phyloP scores from a whole-genome alignment of 2,113 vertebrate species.

The Aramus guarauna region DNA sequence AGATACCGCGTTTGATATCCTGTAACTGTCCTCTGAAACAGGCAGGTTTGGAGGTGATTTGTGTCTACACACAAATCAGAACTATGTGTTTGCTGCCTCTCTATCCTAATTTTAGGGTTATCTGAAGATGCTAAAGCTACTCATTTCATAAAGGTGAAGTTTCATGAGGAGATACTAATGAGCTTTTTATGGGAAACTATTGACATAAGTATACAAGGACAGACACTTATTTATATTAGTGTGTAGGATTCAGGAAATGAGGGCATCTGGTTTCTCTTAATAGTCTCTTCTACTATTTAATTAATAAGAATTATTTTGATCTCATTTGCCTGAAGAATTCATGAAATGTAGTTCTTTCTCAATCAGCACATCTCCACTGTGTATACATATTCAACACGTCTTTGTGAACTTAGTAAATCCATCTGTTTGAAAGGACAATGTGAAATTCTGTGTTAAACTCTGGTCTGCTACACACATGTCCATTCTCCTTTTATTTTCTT shows the following conservation, averaged over 20 bases:
- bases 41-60: not conserved
- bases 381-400: not conserved
- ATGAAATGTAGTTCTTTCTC: not conserved
- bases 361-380: constrained; percentile 31
- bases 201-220: not conserved
- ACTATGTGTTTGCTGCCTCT: not conserved
- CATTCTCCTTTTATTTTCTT: constrained; percentile 68
- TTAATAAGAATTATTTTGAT: constrained; percentile 33
- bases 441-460: constrained; percentile 61
- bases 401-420: constrained; percentile 49
- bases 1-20: not conserved
- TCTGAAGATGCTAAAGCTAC: not conserved
- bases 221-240: not conserved
- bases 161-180: not conserved
- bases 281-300: not conserved
- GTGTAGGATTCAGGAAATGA: not conserved
- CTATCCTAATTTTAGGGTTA: not conserved
- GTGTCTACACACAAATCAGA: not conserved
- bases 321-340: not conserved
- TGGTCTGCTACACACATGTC: constrained; percentile 72
- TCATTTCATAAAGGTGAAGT: not conserved
- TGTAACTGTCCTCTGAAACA: not conserved
- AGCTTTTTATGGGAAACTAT: not conserved
- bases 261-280: constrained; percentile 21
- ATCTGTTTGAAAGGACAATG: constrained; percentile 56